Base-by-base conservation (phyloP, 2,113 vertebrate species). In the Thryonomys swinderianus region DNA sequence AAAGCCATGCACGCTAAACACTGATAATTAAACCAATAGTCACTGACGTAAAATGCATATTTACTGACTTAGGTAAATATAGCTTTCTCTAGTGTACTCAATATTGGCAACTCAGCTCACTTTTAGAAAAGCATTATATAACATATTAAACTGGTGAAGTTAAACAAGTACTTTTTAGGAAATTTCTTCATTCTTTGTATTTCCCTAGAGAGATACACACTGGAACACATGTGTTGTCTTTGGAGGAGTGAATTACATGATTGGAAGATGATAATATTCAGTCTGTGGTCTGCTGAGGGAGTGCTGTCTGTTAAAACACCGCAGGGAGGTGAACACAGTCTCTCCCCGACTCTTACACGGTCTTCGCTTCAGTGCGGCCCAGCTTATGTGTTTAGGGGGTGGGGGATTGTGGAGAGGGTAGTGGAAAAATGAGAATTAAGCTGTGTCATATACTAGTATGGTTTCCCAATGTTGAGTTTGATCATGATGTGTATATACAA, bases 171-270 rank as follows among this genome's bases (percentile, higher is more conserved):
- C 14, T 42, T 83, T 32, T 55, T 85, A 90, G 37, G 61, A 88
- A 83, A 91, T 71, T 95, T 78, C 37, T 82, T 14, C 4, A 69
- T 16, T 64, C 37, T 93, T 84, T 30, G 81, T 93, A 83, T 83
- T 82, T 90, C 37, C 34, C 34, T 64, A 11, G 37, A 55, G 51
- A 74, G 21, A 86, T 53, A n/a, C 32, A 34, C 40, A 32, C 48
- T 90, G 57, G 45, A 93, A 5, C 21, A n/a, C 45, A 73, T 37
- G 42, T 62, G 57, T 88, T 87, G 20, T 30, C 20, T 57, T 10
- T 48, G 37, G 25, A 74, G n/a, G 2, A 90, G 42, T 61, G 13
- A 34, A 53, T 74, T 40, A 48, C 8, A 4, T 18, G 37, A 5
- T 82, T 90, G 74, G 48, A 90, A 18, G 4, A 17, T 64, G 27